Conservation (phyloP, 2,797 vertebrate species). For the Ptychadena robeensis region DNA sequence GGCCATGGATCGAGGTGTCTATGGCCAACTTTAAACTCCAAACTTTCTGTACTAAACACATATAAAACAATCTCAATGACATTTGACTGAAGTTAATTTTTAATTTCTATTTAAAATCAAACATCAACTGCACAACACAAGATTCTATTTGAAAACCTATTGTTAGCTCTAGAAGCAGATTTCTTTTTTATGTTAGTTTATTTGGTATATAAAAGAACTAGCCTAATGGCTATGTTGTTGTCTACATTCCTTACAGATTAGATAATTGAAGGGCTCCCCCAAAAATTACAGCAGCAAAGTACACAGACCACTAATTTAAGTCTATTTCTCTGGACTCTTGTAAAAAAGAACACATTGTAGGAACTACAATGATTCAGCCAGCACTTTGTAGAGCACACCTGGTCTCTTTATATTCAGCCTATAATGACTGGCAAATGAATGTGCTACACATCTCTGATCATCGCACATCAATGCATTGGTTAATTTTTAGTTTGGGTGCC, state of each 20-base stretch:
- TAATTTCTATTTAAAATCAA: too few relatives aligned
- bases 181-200: not conserved
- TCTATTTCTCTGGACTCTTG: not conserved
- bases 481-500: too few relatives aligned
- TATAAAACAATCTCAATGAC: too few relatives aligned
- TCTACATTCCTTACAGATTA: conserved; percentile 42
- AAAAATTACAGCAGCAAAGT: not conserved
- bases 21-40: too few relatives aligned
- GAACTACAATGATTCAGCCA: conserved; percentile 26
- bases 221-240: conserved; percentile 28
- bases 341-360: conserved; percentile 13
- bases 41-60: too few relatives aligned
- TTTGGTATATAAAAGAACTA: conserved; percentile 4
- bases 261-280: conserved; percentile 43
- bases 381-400: conserved; percentile 13
- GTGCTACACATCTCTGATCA: not conserved
- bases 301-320: conserved; percentile 22
- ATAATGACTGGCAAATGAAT: not conserved
- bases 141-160: not conserved
- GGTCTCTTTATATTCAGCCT: not conserved
- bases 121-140: too few relatives aligned
- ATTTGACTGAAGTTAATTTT: too few relatives aligned
- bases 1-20: too few relatives aligned
- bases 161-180: not conserved
- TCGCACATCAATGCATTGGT: too few relatives aligned